These are phyloP conservation scores for Clanis bilineata DNA, from an alignment of 2,888 invertebrate genomes.

Conservation along the genomic window DNA sequence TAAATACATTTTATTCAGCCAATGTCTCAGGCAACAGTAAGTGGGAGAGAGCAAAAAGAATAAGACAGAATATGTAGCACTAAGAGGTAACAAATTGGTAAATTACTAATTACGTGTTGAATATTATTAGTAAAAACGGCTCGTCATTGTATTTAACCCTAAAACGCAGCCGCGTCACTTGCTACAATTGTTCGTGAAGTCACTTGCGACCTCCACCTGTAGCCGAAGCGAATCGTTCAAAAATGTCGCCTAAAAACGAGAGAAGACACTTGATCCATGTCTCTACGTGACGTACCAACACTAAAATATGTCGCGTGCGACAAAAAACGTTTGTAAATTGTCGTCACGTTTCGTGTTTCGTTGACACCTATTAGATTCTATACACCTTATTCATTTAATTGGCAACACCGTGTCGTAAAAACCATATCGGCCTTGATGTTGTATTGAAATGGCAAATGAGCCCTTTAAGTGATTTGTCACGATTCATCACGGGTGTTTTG, in stretches of 20 bases:
- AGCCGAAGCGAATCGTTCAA: slow-evolving; percentile 58
- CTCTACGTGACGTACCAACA: slow-evolving; percentile 54
- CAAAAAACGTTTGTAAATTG: slow-evolving; percentile 20
- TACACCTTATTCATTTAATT: neutral
- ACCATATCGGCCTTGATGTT: neutral
- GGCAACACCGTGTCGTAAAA: slow-evolving; percentile 9
- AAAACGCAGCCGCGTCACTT: slow-evolving; percentile 20
- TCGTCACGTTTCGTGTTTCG: slow-evolving; percentile 12
- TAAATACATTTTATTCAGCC: too few species aligned
- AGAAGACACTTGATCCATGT: slow-evolving; percentile 26
- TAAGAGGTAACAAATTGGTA: too few species aligned
- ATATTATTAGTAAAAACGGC: neutral
- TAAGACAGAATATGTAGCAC: too few species aligned
- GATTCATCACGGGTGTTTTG: neutral
- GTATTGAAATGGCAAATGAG: neutral
- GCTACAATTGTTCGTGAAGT: slow-evolving; percentile 44
- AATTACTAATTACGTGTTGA: too few species aligned
- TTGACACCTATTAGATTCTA: slow-evolving; percentile 14
- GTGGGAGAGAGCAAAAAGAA: too few species aligned
- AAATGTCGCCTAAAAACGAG: slow-evolving; percentile 51
- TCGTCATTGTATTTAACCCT: slow-evolving; percentile 14
- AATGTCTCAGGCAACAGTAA: too few species aligned
- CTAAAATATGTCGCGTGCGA: slow-evolving; percentile 42
- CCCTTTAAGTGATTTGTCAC: neutral
- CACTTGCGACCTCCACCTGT: slow-evolving; percentile 70